Evolutionary conservation across 2,888 invertebrate genomes (phyloP).

Genomic region (Orthosia cruda): DNA sequence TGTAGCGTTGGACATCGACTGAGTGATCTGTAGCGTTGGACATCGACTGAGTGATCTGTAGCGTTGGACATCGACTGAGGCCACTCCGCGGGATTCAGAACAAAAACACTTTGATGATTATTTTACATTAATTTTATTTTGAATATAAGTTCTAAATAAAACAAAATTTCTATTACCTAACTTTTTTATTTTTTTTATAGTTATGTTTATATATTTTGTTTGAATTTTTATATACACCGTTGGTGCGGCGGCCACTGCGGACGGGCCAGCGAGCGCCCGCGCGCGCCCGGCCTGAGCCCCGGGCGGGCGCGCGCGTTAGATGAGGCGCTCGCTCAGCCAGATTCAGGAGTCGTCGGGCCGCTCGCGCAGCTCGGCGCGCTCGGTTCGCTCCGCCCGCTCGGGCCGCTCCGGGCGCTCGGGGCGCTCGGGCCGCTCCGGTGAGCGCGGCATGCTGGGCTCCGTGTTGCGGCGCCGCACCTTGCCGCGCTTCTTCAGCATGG

Average conservation of each 20-base stretch:
- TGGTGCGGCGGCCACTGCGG: slow-evolving; percentile 48
- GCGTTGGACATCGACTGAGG: too few species aligned
- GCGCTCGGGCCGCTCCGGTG: slow-evolving; percentile 83
- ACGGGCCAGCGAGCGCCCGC: slow-evolving; percentile 82
- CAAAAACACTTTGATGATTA: slow-evolving; percentile 46
- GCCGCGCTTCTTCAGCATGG: slow-evolving; percentile 99
- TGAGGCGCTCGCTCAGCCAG: slow-evolving; percentile 94
- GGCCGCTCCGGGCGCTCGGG: slow-evolving; percentile 83
- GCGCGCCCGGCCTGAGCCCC: slow-evolving; percentile 88
- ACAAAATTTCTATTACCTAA: slow-evolving; percentile 85
- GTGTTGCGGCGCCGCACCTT: slow-evolving; percentile 99
- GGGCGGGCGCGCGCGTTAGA: slow-evolving; percentile 90
- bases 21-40: too few species aligned
- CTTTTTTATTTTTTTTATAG: slow-evolving; percentile 80
- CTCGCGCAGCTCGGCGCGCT: slow-evolving; percentile 78
- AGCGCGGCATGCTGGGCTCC: slow-evolving; percentile 94
- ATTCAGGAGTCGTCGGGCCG: slow-evolving; percentile 93
- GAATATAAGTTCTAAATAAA: slow-evolving; percentile 78
- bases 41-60: neutral
- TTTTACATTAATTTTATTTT: slow-evolving; percentile 52
- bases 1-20: neutral
- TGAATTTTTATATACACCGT: slow-evolving; percentile 81
- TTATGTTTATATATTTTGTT: slow-evolving; percentile 74
- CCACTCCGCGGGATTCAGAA: slow-evolving; percentile 29
- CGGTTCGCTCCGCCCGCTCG: slow-evolving; percentile 84